phyloP scores from a whole-genome alignment of 2,888 invertebrate genomes.

The Ichneumoninae sp. region DNA sequence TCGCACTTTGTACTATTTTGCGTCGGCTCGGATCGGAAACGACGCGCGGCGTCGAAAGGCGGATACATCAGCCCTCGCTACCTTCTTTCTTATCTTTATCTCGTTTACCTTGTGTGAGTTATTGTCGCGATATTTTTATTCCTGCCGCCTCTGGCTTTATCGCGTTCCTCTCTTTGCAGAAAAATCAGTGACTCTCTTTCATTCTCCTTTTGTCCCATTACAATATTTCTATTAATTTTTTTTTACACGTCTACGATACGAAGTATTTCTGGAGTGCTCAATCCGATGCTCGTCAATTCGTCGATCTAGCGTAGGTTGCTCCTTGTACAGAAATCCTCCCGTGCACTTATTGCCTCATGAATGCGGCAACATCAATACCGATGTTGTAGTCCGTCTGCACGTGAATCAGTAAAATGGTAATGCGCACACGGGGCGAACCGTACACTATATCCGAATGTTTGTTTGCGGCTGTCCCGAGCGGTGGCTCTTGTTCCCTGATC shows the following conservation, averaged over 20 bases:
- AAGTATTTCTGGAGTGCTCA: neutral
- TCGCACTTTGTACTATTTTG: slow-evolving; percentile 47
- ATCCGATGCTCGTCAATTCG: neutral
- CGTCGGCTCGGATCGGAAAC: neutral
- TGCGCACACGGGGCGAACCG: slow-evolving; percentile 65
- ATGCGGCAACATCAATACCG: neutral
- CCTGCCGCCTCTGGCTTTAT: slow-evolving; percentile 30
- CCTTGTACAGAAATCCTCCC: neutral
- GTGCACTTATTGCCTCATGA: slow-evolving; percentile 14
- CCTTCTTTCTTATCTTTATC: slow-evolving; percentile 46
- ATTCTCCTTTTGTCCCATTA: neutral
- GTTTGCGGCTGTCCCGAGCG: slow-evolving; percentile 9
- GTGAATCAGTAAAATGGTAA: slow-evolving; percentile 68
- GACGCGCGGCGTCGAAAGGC: neutral
- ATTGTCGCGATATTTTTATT: slow-evolving; percentile 69
- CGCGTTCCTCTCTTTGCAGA: neutral
- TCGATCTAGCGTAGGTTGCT: neutral
- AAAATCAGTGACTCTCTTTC: neutral
- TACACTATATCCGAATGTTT: slow-evolving; percentile 18
- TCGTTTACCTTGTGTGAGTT: slow-evolving; percentile 71
- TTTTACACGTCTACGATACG: neutral
- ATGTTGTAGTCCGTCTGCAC: neutral
- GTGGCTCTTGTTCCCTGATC: slow-evolving; percentile 23
- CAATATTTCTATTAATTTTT: neutral
- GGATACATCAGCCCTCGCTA: slow-evolving; percentile 5